Percentiles rank a stretch among this genome's conserved stretches.
Conservation (phyloP, 1,140 invertebrate species). For the Musca vetustissima region DNA sequence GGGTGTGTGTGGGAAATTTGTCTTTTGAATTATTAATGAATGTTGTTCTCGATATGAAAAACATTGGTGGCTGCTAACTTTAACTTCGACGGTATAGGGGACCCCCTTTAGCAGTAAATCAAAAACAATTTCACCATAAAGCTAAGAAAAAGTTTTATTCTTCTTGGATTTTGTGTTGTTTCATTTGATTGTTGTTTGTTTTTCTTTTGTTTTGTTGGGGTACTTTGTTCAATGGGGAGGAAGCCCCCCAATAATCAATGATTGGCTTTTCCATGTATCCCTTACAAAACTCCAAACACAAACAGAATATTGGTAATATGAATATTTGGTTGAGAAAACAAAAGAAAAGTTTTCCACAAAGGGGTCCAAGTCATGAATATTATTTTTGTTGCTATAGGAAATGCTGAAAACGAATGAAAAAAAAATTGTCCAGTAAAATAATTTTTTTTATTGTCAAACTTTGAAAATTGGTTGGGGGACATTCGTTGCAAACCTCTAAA, state of each 20-base stretch:
- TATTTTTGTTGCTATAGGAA: too few relatives aligned
- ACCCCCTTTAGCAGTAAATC: slow-evolving; percentile 8
- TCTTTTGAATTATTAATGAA: slow-evolving; percentile 23
- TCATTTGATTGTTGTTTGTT: slow-evolving; percentile 6
- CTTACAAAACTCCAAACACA: not conserved
- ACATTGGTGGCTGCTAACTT: not conserved
- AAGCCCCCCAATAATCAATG: not conserved
- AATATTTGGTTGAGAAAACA: too few relatives aligned
- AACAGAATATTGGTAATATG: not conserved
- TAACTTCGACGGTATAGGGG: not conserved
- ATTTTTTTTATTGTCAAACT: too few relatives aligned
- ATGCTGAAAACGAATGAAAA: too few relatives aligned
- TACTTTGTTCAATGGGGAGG: not conserved
- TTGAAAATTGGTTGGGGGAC: too few relatives aligned
- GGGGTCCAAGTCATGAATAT: too few relatives aligned
- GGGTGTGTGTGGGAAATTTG: slow-evolving; percentile 3
- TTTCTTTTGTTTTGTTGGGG: not conserved
- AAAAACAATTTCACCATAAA: slow-evolving; percentile 11
- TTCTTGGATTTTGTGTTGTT: slow-evolving; percentile 1
- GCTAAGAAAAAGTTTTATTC: slow-evolving; percentile 5
- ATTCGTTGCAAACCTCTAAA: too few relatives aligned
- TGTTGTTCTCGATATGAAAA: slow-evolving; percentile 1
- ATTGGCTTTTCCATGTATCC: slow-evolving; percentile 15
- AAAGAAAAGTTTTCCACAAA: too few relatives aligned
- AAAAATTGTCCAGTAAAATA: too few relatives aligned